Percentiles rank a stretch among this genome's conserved stretches.
Conservation (phyloP, 2,797 vertebrate species). For the Masticophis lateralis region DNA sequence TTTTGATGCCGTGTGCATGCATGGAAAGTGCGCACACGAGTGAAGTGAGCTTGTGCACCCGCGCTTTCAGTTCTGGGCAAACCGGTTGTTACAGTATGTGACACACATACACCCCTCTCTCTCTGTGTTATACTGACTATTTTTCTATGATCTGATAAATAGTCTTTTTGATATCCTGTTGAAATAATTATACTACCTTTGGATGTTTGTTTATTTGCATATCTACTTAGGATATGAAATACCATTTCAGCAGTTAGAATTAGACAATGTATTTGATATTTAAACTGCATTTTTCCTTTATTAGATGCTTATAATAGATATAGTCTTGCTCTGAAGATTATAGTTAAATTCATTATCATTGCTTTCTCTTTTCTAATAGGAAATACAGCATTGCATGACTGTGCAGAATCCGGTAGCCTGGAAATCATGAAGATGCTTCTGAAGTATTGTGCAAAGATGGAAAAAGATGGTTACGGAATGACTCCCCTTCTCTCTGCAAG, state of each 20-base stretch:
- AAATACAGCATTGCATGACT: slow-evolving; percentile 96
- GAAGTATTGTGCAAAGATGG: slow-evolving; percentile 95
- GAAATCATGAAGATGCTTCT: slow-evolving; percentile 99
- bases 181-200: neutral
- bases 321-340: neutral
- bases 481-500: slow-evolving; percentile 96
- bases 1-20: too few species aligned
- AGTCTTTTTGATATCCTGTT: neutral
- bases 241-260: neutral
- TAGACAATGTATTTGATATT: neutral
- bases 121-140: neutral
- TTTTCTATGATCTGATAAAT: neutral
- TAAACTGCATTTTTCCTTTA: slow-evolving; percentile 6
- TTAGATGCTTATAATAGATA: neutral
- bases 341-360: slow-evolving; percentile 22
- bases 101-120: too few species aligned
- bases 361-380: slow-evolving; percentile 71
- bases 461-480: slow-evolving; percentile 97
- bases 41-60: too few species aligned
- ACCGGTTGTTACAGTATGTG: too few species aligned
- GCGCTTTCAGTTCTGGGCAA: too few species aligned
- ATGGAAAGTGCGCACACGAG: too few species aligned
- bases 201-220: neutral
- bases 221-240: neutral
- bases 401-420: slow-evolving; percentile 95